phyloP scores from a whole-genome alignment of 2,888 invertebrate species.

The Dioctria linearis region DNA sequence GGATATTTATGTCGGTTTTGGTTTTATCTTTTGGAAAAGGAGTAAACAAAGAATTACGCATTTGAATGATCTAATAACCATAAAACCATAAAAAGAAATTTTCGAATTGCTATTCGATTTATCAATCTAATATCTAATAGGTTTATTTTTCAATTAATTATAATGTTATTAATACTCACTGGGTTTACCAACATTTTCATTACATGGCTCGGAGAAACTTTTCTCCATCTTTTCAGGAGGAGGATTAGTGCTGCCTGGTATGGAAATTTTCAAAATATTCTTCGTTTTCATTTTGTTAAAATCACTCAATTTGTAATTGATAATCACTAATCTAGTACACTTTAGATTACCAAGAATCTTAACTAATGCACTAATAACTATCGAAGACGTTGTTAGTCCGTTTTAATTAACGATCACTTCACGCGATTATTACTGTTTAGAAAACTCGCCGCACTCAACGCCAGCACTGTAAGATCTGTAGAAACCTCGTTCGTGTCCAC shows the following conservation, averaged over 20 bases:
- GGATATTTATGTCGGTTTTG: too few species aligned
- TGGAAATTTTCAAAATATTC: slow-evolving; percentile 11
- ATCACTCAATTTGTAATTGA: background rate
- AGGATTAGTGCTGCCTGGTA: background rate
- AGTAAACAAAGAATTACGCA: too few species aligned
- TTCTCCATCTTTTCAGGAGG: slow-evolving; percentile 9
- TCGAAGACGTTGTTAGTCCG: background rate
- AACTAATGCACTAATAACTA: background rate
- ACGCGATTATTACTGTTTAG: background rate
- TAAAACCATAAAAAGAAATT: too few species aligned
- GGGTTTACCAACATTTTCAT: slow-evolving; percentile 5
- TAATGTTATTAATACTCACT: slow-evolving; percentile 13
- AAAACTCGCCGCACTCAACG: background rate
- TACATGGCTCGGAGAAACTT: background rate
- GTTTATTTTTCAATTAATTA: background rate
- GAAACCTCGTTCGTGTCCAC: background rate
- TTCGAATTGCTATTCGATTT: too few species aligned
- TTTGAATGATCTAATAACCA: too few species aligned
- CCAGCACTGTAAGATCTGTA: background rate
- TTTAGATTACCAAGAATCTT: too few species aligned
- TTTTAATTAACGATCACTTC: background rate
- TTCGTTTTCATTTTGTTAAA: background rate
- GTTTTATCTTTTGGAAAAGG: too few species aligned
- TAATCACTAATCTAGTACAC: too few species aligned
- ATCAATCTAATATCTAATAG: too few species aligned